Evolutionary conservation across 1,140 invertebrate species (phyloP).

Genomic region (Uloborus diversus): DNA sequence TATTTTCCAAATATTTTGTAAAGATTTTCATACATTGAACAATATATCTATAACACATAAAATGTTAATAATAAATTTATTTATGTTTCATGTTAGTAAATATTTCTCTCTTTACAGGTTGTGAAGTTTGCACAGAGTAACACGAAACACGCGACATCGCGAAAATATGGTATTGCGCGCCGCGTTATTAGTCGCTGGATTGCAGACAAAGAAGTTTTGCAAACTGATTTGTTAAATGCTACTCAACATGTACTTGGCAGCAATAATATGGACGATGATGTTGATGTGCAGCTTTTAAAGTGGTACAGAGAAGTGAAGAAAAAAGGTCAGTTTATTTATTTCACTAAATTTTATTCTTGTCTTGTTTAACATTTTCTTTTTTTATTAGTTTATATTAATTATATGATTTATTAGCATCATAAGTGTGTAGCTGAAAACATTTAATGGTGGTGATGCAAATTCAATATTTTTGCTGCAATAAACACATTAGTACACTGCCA

Average conservation of each 20-base stretch:
- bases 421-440: background rate
- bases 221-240: conserved; percentile 45
- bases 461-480: no score
- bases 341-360: background rate
- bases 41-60: background rate
- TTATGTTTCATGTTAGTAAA: background rate
- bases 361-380: no score
- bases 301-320: conserved; percentile 48
- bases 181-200: conserved; percentile 50
- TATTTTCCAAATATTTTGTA: no score
- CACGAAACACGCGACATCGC: conserved; percentile 45
- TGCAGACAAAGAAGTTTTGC: conserved; percentile 50
- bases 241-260: conserved; percentile 44
- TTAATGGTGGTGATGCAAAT: background rate
- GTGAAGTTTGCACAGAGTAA: conserved; percentile 55
- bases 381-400: no score
- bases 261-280: conserved; percentile 27
- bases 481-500: no score
- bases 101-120: conserved; percentile 13
- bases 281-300: conserved; percentile 35
- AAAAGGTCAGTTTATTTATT: conserved; percentile 23
- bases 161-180: conserved; percentile 47
- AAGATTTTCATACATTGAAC: background rate
- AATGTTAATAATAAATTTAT: background rate
- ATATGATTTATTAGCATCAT: no score